Base-by-base conservation (phyloP, 1,140 invertebrate species). In the Mercenaria mercenaria region DNA sequence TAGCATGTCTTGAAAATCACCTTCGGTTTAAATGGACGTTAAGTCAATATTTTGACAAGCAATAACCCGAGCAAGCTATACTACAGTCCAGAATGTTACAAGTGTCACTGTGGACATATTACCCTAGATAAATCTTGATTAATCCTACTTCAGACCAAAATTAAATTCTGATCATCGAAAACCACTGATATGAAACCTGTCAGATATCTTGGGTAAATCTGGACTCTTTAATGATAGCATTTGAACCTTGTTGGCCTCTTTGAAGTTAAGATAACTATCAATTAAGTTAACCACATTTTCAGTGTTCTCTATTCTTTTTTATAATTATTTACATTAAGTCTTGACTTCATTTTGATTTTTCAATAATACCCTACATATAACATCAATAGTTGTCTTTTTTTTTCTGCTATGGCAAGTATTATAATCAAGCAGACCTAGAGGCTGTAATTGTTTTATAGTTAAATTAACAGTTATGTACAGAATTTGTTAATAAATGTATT, bases 81-180 rank as follows among this genome's bases (percentile, higher is more conserved):
- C 67, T 72, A 18, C 32, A 72, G 34, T 13, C 67, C 67, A 20
- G 11, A 20, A 72, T 72, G 39, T n/a, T 29, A 3, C 26, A 64
- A 6, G 39, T 29, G 34, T 72, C 32, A 72, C n/a, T 1, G 18
- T 72, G 37, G 59, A 64, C 59, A 39, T 72, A 6, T 39, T 6
- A 15, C 34, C 34, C n/a, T 4, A 72, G 67, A 39, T 72, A 72
- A 72, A 72, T 72, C 67, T 20, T 20, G 3, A 13, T 15, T 72
- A 72, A 72, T 37, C 67, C 34, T 15, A 72, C 67, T 72, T 72
- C 34, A 72, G 15, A n/a, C 37, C 18, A 20, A 72, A 72, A 72
- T 72, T 72, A 72, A 72, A 72, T 39, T 72, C 34, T 72, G 34
- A 72, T 72, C 67, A 72, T 41, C 11, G 67, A 15, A 4, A 47